Percentiles rank a stretch among this genome's conserved stretches.
These are phyloP conservation scores for Caranx ignobilis DNA, from an alignment of 2,113 vertebrate genomes.

Conservation along the genomic window DNA sequence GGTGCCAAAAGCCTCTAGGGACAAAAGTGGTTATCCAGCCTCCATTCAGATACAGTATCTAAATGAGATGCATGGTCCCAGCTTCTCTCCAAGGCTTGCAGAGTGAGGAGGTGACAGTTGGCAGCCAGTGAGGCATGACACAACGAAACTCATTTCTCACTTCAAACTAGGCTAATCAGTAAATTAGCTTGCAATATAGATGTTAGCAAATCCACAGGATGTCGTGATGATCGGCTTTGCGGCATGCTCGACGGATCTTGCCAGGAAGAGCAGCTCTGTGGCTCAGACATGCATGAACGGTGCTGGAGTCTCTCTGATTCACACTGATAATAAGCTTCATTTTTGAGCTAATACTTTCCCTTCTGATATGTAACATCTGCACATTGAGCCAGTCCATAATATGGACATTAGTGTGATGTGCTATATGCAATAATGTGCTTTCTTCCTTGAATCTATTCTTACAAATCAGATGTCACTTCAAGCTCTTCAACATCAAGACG, in stretches of 20 bases:
- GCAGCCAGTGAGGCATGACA: constrained; percentile 26
- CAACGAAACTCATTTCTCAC: constrained; percentile 41
- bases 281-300: constrained; percentile 4
- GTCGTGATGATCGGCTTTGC: constrained; percentile 18
- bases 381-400: neutral
- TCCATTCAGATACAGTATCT: constrained; percentile 5
- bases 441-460: neutral
- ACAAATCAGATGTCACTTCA: constrained; percentile 5
- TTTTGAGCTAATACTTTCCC: constrained; percentile 9
- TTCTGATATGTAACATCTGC: neutral
- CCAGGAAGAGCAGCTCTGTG: constrained; percentile 12
- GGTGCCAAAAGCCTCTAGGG: constrained; percentile 9
- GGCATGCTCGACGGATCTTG: constrained; percentile 41
- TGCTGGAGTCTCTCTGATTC: constrained; percentile 22
- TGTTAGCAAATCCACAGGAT: constrained; percentile 20
- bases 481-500: constrained; percentile 16
- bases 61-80: constrained; percentile 33
- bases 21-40: constrained; percentile 15
- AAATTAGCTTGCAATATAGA: constrained; percentile 59
- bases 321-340: constrained; percentile 27
- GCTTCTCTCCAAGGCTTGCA: constrained; percentile 32
- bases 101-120: constrained; percentile 49
- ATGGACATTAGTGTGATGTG: neutral
- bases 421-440: neutral
- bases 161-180: constrained; percentile 51